phyloP scores from a whole-genome alignment of 2,113 vertebrate genomes.

The Chaetura pelagica region DNA sequence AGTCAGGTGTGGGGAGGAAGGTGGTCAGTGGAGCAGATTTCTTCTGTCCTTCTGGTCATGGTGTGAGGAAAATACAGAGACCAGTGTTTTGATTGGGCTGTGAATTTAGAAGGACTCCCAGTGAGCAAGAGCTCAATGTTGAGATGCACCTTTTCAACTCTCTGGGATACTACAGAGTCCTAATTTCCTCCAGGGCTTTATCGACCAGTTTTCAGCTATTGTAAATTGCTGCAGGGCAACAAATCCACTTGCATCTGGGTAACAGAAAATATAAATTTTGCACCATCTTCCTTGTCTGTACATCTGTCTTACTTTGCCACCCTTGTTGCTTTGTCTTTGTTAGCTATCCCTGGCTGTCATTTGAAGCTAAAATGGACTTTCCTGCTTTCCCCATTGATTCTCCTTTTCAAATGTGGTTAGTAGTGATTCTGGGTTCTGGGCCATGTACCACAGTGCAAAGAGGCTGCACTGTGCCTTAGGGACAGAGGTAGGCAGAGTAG shows the following conservation, averaged over 20 bases:
- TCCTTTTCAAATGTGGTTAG: slow-evolving; percentile 28
- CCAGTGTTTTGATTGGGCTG: background rate
- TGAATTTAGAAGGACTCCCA: background rate
- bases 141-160: background rate
- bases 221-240: background rate
- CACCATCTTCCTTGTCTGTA: background rate
- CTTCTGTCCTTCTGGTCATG: background rate
- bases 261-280: background rate
- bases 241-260: background rate
- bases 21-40: slow-evolving; percentile 6
- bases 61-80: background rate
- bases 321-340: background rate
- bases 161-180: background rate
- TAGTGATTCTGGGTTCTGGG: background rate
- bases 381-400: background rate
- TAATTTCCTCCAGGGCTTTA: background rate
- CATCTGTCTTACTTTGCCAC: background rate
- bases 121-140: background rate
- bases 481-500: background rate
- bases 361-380: background rate
- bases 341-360: background rate
- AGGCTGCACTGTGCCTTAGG: background rate
- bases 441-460: background rate
- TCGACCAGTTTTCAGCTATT: background rate
- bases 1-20: background rate